A percentile compares a stretch with the other conserved stretches of the same genome.
These are phyloP conservation scores for Ashinkailepas kermadecensis DNA, from an alignment of 2,888 invertebrate genomes.

Conservation along the genomic window DNA sequence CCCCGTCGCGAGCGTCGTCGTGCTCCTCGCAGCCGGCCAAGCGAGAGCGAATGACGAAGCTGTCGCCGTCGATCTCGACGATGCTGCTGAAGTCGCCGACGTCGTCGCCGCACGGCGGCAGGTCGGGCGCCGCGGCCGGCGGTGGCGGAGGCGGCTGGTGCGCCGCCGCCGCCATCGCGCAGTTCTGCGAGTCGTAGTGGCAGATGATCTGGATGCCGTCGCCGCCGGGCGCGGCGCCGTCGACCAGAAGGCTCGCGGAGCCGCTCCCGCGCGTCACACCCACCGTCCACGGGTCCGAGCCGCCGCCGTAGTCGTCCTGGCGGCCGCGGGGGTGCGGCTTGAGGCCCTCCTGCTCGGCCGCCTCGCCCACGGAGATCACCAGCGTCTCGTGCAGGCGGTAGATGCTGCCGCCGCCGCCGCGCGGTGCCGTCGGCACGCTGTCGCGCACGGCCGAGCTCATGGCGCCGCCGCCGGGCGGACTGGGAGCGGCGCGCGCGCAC, in stretches of 20 bases:
- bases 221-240: background rate
- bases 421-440: background rate
- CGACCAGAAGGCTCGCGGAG: background rate
- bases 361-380: background rate
- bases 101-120: background rate
- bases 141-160: background rate
- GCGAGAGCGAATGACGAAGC: background rate
- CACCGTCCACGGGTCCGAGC: background rate
- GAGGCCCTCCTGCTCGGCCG: background rate
- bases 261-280: background rate
- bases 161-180: background rate
- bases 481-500: too few species aligned
- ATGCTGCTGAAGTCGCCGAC: background rate
- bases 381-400: background rate
- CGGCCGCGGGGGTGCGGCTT: background rate
- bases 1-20: background rate
- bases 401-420: background rate
- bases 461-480: too few species aligned
- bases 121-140: background rate
- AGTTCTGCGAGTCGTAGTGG: background rate
- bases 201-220: constrained; percentile 6
- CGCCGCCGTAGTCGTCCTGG: background rate
- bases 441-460: background rate
- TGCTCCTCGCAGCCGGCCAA: background rate
- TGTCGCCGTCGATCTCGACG: constrained; percentile 20